Conservation (phyloP, 2,797 vertebrate genomes). For the Naso thynnoides region DNA sequence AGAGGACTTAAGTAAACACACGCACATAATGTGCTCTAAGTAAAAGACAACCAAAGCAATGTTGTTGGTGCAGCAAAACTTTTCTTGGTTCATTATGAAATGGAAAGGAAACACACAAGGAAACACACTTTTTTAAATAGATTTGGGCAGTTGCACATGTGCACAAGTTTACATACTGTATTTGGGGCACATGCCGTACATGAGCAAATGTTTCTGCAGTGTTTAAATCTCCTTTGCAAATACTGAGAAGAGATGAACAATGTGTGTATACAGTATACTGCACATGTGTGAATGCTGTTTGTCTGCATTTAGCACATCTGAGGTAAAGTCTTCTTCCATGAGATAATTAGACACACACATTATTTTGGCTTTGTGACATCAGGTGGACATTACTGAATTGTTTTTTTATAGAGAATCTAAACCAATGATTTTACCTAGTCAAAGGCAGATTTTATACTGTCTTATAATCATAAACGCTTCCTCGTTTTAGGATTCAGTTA, state of each 20-base stretch:
- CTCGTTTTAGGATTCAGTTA: no score
- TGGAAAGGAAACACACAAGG: not conserved
- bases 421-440: not conserved
- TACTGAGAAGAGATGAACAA: not conserved
- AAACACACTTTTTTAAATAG: not conserved
- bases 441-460: not conserved
- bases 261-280: not conserved
- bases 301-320: not conserved
- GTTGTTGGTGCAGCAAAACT: conserved; percentile 12
- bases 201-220: not conserved
- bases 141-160: not conserved
- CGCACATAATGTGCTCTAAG: conserved; percentile 33
- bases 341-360: not conserved
- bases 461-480: no score
- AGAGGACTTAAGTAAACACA: conserved; percentile 3
- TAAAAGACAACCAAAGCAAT: conserved; percentile 40
- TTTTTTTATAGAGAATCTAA: not conserved
- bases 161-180: not conserved
- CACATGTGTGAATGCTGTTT: not conserved
- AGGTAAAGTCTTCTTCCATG: not conserved
- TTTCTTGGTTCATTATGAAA: conserved; percentile 16
- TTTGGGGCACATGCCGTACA: not conserved
- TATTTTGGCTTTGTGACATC: not conserved
- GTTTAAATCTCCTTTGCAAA: not conserved
- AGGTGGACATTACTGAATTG: not conserved